Evolutionary conservation across 2,797 vertebrate species (phyloP), one percentile per base, ranked within the genome.

Genomic region (Lophotriccus pileatus): DNA sequence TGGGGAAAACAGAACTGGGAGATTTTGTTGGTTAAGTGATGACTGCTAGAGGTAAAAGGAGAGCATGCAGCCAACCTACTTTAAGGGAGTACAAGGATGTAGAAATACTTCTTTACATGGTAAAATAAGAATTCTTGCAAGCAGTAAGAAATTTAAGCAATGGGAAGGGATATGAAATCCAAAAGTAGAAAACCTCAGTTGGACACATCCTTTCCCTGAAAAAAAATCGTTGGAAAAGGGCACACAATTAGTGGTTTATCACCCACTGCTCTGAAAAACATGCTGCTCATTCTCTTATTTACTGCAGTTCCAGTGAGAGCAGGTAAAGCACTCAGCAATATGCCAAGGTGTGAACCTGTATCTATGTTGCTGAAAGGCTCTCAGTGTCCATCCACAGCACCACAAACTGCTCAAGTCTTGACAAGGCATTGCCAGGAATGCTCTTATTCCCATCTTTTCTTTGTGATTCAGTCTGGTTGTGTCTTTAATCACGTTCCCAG

Each of bases 331-430:
- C 22, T 56, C 11, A 7, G 18, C 3, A 32, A 34, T 4, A 10
- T 0, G 1, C 16, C n/a, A 19, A 46, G 25, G 14, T 68, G 28
- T 24, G 43, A 25, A 10, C 49, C 44, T 67, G 9, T 3, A 1
- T 49, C 18, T 0, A 0, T 39, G 14, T 17, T 13, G 6, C 50
- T 62, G 73, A 28, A 56, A 37, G 56, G 19, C 2, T 8, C 25
- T 12, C 6, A 19, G 19, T 24, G 32, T 22, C 55, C 15, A 20
- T 14, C n/a, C 7, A 7, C 3, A 4, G 37, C 52, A 55, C 6
- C 39, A 34, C 36, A 46, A 43, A n/a, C 58, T 9, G 3, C 36
- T 83, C 28, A 5, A 12, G 50, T 15, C n/a, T 67, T 39, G 27
- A n/a, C 25, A 62, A 83, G 52, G 6, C 7, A 4, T 34, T 46